Evolutionary conservation across 2,797 vertebrate species (phyloP), one percentile per base, ranked within the genome.

Genomic region (Pseudomugil gertrudae): DNA sequence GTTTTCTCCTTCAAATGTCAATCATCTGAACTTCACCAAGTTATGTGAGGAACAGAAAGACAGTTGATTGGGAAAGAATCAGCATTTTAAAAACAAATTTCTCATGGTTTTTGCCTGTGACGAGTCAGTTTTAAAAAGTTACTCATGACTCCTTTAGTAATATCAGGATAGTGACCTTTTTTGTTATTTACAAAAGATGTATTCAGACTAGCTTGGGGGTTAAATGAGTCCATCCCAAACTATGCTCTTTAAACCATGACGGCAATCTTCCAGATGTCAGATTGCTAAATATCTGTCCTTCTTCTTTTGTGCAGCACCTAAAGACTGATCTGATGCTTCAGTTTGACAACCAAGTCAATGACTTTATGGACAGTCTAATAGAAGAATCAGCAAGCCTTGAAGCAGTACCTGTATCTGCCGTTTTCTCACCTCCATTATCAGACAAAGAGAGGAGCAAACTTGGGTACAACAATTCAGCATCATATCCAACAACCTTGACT

Each of bases 301-400:
- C 36, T 69, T 26, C 43, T 60, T 1, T 69, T 52, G 13, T 23
- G 57, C 75, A 99, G 97, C 85, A 92, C 79, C 72, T 98, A 85
- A 98, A 97, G 87, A 93, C 86, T 45, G 94, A 93, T 79, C 92
- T 99, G 89, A 93, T 98, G 93, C 95, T 93, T 76, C 95, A 96
- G 80, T 94, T 98, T 53, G 95, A 97, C 81, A 92, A 85, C 78
- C 95, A 98, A 74, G 95, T 98, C 79, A 95, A 90, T 61, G 95
- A 97, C 72, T 95, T 98, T 80, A 92, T 98, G 84, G 96, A 96
- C 86, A 94, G 89, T 83, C 94, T 98, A 40, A 95, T 97, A 19
- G 96, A 97, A 60, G 97, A 97, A 80, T 95, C 95, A 0, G 80
- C 92, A 0, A 84, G 88, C 19, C 76, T 97, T 77, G 96, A 96